These are phyloP conservation scores for Anolis carolinensis DNA, from an alignment of 2,113 vertebrate species.

Conservation along the genomic window DNA sequence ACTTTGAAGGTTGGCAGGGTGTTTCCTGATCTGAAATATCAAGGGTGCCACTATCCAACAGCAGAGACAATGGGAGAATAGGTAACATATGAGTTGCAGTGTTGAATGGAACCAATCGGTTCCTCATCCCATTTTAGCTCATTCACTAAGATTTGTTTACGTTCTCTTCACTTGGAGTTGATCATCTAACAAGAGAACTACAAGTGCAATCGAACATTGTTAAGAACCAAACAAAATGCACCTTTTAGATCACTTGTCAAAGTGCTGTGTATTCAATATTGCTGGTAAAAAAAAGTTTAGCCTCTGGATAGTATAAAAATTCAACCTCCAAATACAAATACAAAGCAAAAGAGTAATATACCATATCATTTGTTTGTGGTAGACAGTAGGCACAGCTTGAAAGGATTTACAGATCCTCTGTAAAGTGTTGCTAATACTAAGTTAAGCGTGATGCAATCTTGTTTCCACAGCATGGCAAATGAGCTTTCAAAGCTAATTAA, in stretches of 20 bases:
- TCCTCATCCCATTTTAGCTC: not conserved
- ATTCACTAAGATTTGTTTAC: not conserved
- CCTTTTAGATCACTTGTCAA: not conserved
- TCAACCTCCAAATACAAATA: not conserved
- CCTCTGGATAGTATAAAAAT: not conserved
- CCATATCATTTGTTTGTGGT: not conserved
- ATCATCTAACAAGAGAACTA: not conserved
- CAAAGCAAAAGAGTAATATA: not conserved
- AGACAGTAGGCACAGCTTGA: not conserved
- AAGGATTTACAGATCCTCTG: conserved; percentile 6
- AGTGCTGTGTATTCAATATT: not conserved
- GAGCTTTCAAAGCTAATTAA: not conserved
- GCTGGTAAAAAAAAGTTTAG: not conserved
- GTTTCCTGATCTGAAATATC: not conserved
- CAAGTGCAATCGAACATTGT: not conserved
- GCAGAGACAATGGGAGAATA: not conserved
- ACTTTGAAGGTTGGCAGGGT: not conserved
- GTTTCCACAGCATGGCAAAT: conserved; percentile 26
- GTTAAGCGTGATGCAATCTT: not conserved
- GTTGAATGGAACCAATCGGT: not conserved
- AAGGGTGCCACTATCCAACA: not conserved
- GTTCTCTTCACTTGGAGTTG: not conserved
- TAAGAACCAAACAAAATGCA: not conserved
- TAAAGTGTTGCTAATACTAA: not conserved
- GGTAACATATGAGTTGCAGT: not conserved